These are phyloP conservation scores for Cliona cf. orientalis DNA, from an alignment of 37 sponge, comb jelly and placozoan genomes.

Conservation along the genomic window DNA sequence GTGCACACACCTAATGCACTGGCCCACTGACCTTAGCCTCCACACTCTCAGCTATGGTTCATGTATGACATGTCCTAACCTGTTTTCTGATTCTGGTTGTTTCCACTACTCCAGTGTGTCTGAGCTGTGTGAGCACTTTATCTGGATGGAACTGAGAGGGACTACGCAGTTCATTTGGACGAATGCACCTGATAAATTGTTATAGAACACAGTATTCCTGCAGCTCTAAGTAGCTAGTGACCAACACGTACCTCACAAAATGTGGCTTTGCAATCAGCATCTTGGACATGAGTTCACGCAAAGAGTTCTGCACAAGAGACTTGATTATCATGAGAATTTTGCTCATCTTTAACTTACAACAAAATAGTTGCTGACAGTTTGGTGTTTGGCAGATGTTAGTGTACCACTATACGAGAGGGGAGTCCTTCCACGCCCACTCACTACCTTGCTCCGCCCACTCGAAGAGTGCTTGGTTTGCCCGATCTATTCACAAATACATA, in stretches of 20 bases:
- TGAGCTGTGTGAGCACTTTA: slow-evolving; percentile 71
- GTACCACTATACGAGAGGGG: slow-evolving; percentile 62
- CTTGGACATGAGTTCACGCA: slow-evolving; percentile 82
- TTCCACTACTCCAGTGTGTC: slow-evolving; percentile 88
- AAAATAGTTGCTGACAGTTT: slow-evolving; percentile 75
- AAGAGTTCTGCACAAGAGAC: slow-evolving; percentile 56
- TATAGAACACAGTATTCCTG: neutral
- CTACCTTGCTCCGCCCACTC: too few relatives aligned
- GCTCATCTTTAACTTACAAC: slow-evolving; percentile 34
- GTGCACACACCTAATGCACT: neutral
- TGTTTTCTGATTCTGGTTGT: slow-evolving; percentile 79
- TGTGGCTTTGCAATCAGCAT: slow-evolving; percentile 82
- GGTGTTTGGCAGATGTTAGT: slow-evolving; percentile 39
- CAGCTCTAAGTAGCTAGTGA: neutral
- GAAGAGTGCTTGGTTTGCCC: too few relatives aligned
- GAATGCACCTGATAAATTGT: slow-evolving; percentile 64
- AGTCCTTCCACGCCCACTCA: slow-evolving; percentile 24
- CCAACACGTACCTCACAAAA: slow-evolving; percentile 72
- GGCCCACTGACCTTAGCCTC: neutral
- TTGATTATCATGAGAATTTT: neutral
- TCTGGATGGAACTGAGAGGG: slow-evolving; percentile 68
- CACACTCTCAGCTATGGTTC: neutral
- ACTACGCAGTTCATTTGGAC: slow-evolving; percentile 79
- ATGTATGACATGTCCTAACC: slow-evolving; percentile 13
- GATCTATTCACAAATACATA: too few relatives aligned